A percentile compares a stretch with the other conserved stretches of the same genome.
Evolutionary conservation across 2,797 vertebrate species (phyloP).

Genomic region (Schizopygopsis malacanthus): DNA sequence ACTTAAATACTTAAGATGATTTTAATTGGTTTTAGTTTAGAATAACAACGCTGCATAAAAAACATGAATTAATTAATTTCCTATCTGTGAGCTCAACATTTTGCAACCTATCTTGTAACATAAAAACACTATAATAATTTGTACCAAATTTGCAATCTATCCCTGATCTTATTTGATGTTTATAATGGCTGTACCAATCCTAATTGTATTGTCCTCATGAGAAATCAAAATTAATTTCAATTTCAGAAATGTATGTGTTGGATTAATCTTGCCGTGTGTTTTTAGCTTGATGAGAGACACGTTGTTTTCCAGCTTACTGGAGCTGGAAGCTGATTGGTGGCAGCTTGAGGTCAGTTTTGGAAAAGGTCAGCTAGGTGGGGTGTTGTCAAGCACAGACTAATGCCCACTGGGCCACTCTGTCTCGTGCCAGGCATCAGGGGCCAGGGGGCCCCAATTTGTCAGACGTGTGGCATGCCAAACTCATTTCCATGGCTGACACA

Average conservation of each 20-base stretch:
- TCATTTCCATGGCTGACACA: slow-evolving; percentile 56
- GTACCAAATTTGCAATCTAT: neutral
- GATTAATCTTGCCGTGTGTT: neutral
- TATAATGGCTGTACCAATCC: neutral
- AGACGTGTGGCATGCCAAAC: slow-evolving; percentile 76
- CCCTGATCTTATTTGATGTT: neutral
- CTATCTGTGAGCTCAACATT: neutral
- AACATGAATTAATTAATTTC: neutral
- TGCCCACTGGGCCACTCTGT: slow-evolving; percentile 70
- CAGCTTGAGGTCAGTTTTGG: slow-evolving; percentile 77
- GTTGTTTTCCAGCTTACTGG: slow-evolving; percentile 69
- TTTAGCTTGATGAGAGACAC: slow-evolving; percentile 24
- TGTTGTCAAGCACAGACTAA: slow-evolving; percentile 75
- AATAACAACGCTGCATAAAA: neutral
- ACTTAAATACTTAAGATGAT: neutral
- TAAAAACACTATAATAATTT: neutral
- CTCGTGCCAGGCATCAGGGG: slow-evolving; percentile 69
- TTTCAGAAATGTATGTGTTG: neutral
- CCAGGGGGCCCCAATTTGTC: slow-evolving; percentile 66
- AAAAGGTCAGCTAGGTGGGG: slow-evolving; percentile 83
- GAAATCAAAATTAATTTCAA: too few relatives aligned
- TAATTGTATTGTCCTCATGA: neutral
- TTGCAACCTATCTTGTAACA: neutral
- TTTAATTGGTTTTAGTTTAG: neutral
- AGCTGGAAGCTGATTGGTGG: slow-evolving; percentile 75